Evolutionary conservation across 2,888 invertebrate genomes (phyloP), one percentile per base, ranked within the genome.

Genomic region (Deladenus siricidicola): DNA sequence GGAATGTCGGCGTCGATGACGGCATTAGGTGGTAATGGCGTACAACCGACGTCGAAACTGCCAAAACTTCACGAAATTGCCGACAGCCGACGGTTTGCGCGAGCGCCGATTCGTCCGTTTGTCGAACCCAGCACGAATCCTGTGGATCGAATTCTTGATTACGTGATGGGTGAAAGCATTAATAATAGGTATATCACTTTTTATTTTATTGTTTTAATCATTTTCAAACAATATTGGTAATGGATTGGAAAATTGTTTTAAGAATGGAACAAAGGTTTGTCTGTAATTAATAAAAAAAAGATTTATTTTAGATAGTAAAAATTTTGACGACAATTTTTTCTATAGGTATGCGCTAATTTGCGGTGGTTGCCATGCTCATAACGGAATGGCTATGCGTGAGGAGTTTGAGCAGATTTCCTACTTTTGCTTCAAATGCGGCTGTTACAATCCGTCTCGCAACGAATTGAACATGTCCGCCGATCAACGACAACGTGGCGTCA

Each of bases 281-380:
- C n/a, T n/a, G n/a, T n/a, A n/a, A n/a, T n/a, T n/a, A n/a, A n/a
- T n/a, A n/a, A n/a, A n/a, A n/a, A n/a, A n/a, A n/a, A n/a, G n/a
- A n/a, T n/a, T n/a, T n/a, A n/a, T n/a, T n/a, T n/a, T n/a, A n/a
- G n/a, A n/a, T n/a, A n/a, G n/a, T n/a, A n/a, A n/a, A n/a, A n/a
- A n/a, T n/a, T n/a, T n/a, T n/a, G n/a, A n/a, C 39, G 39, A 34
- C 39, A 10, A 34, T 10, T 34, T 55, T 66, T 70, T 56, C 57
- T n/a, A n/a, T n/a, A 75, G 75, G 48, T 96, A 88, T 83, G 98
- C 96, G 23, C 85, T 98, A 67, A 90, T 98, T 75, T 98, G 98
- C 80, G 84, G 84, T 43, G 85, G 87, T 68, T 98, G 98, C 80
- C 86, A 84, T 70, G 86, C 88, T 19, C 98, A 98, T 80, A 98